A percentile compares a stretch with the other conserved stretches of the same genome.
These are phyloP conservation scores for Melanitta fusca DNA, from an alignment of 2,797 vertebrate species.

Conservation along the genomic window DNA sequence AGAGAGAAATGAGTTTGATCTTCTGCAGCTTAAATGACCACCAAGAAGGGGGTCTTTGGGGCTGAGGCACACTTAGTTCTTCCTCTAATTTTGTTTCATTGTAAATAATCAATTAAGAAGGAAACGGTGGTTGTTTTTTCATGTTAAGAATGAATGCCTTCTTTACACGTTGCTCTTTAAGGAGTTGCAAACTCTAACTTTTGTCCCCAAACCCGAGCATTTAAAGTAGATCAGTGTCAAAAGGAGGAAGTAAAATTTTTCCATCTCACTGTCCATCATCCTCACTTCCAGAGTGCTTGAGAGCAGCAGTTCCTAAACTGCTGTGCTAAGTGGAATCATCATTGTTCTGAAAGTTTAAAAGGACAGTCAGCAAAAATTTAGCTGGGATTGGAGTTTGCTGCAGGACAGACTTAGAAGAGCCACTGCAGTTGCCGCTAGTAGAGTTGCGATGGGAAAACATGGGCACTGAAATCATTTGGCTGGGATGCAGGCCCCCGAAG, in stretches of 20 bases:
- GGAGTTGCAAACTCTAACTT: not conserved
- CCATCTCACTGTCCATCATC: not conserved
- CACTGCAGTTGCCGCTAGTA: not conserved
- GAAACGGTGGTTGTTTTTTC: not conserved
- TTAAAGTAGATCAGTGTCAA: not conserved
- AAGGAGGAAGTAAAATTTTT: not conserved
- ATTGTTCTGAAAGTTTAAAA: not conserved
- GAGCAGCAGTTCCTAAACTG: not conserved
- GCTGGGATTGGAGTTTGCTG: not conserved
- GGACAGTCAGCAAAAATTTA: not conserved
- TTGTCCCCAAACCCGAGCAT: not conserved
- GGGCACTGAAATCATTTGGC: not conserved
- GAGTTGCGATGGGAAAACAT: rapidly evolving
- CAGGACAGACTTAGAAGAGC: not conserved
- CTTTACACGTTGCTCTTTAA: not conserved
- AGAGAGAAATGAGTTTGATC: not conserved
- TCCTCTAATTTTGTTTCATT: not conserved
- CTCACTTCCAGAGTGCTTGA: not conserved
- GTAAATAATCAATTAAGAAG: not conserved
- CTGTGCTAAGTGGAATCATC: not conserved
- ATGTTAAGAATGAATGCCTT: not conserved
- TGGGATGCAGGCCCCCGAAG: not conserved
- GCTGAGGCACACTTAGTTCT: not conserved
- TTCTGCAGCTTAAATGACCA: not conserved
- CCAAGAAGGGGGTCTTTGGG: not conserved